Evolutionary conservation across 2,888 invertebrate species (phyloP), one percentile per base, ranked within the genome.

Genomic region (Tholera decimalis): DNA sequence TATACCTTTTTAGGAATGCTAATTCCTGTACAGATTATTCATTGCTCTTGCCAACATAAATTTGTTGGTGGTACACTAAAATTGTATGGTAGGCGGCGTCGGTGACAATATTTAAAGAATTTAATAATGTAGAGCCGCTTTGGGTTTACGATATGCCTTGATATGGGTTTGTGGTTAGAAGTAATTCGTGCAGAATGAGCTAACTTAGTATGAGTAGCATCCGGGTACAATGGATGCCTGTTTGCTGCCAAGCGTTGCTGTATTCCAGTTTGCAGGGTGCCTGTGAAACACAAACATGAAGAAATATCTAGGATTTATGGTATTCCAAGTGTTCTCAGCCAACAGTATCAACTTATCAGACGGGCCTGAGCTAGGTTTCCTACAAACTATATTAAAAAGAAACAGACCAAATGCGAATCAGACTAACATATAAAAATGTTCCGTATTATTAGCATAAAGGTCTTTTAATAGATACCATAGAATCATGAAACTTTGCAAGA

Each of bases 1-100:
- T 82, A 84, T 85, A 79, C 93, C 92, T 90, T 93, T 92, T 93
- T 90, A 90, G 93, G 91, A 89, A 91, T 91, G 85, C 88, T 92
- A 91, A 92, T 92, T 91, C 90, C 83, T 76, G 80, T 70, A 74
- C 78, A 84, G 85, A 88, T 87, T 89, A 92, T 90, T 90, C 89
- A 89, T 87, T 87, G 84, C 85, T 79, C 77, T 79, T 83, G 86
- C 85, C 86, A 82, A 77, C 79, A 82, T 81, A 82, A 82, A 86
- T 86, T 84, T 84, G 83, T 83, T 82, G 39, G 55, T 55, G 46
- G 74, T 55, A 53, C 62, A 81, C 63, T 70, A 77, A 68, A 73
- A 68, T 71, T 82, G 60, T 77, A 70, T 65, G 51, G 64, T 54
- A 60, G 73, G 72, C 59, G 74, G 64, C 62, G 68, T 47, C 51